Conservation (phyloP, 2,113 vertebrate genomes). For the Anguilla rostrata region DNA sequence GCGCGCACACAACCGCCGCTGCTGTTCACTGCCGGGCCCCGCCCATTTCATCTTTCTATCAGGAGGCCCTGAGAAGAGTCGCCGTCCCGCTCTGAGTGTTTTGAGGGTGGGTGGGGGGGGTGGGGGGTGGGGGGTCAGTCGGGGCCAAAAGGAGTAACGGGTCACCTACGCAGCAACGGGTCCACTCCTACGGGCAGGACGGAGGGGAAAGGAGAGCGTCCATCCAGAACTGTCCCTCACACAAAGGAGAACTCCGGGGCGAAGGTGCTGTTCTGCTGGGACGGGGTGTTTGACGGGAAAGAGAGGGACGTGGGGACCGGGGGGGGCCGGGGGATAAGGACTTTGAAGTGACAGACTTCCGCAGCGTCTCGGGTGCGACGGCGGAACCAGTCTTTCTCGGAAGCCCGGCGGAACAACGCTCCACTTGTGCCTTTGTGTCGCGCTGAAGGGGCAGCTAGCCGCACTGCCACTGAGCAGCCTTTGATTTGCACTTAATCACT, state of each 20-base stretch:
- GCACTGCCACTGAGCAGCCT: slow-evolving; percentile 31
- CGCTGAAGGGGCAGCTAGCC: slow-evolving; percentile 27
- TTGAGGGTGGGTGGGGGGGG: neutral
- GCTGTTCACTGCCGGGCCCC: too few species aligned
- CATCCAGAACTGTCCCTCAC: slow-evolving; percentile 61
- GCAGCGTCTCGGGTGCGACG: slow-evolving; percentile 41
- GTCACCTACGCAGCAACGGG: slow-evolving; percentile 61
- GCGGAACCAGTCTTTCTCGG: slow-evolving; percentile 38
- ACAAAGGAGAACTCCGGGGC: slow-evolving; percentile 41
- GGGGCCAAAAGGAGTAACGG: slow-evolving; percentile 38
- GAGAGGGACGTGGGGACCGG: slow-evolving; percentile 25
- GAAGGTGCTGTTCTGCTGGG: slow-evolving; percentile 16
- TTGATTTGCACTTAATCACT: slow-evolving; percentile 49
- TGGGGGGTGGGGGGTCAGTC: slow-evolving; percentile 47
- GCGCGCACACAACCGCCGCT: too few species aligned
- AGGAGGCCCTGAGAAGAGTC: neutral
- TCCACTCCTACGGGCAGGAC: slow-evolving; percentile 50
- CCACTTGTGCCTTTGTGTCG: slow-evolving; percentile 49
- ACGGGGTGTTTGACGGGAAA: neutral
- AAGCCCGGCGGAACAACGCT: slow-evolving; percentile 45
- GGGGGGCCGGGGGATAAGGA: slow-evolving; percentile 44
- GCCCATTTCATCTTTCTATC: neutral
- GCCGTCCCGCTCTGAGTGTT: neutral
- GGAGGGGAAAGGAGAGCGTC: slow-evolving; percentile 57
- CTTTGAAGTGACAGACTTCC: slow-evolving; percentile 59